A percentile compares a stretch with the other conserved stretches of the same genome.
phyloP scores from a whole-genome alignment of 2,797 vertebrate genomes.

The Carapus acus region DNA sequence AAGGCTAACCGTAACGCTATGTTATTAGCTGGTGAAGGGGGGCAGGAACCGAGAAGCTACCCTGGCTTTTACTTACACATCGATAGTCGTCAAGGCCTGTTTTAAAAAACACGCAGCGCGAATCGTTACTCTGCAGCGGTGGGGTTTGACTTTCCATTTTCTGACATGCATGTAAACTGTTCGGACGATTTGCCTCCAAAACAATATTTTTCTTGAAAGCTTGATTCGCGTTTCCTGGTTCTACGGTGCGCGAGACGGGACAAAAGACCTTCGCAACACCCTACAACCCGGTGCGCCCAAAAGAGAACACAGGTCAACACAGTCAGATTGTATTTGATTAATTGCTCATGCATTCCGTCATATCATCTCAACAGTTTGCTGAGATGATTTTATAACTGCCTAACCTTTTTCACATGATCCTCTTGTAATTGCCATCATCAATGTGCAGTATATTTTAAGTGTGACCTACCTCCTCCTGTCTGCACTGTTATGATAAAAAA shows the following conservation, averaged over 20 bases:
- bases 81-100: conserved; percentile 63
- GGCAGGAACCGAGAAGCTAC: not conserved
- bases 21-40: conserved; percentile 16
- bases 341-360: no score
- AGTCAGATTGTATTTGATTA: no score
- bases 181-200: conserved; percentile 18
- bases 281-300: no score
- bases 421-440: no score
- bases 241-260: conserved; percentile 57
- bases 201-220: conserved; percentile 44
- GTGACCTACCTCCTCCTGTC: no score
- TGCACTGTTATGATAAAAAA: no score
- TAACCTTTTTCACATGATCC: no score
- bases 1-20: conserved; percentile 1
- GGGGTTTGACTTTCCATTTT: conserved; percentile 35
- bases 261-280: conserved; percentile 36
- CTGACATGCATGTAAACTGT: not conserved
- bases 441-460: no score
- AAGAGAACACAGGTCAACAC: no score
- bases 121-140: conserved; percentile 39
- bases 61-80: conserved; percentile 66
- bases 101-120: conserved; percentile 63
- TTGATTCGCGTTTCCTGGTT: conserved; percentile 49
- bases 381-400: no score
- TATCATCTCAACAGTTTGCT: no score